These are phyloP conservation scores for Eriosoma lanigerum DNA, from an alignment of 1,140 invertebrate genomes.

Conservation along the genomic window DNA sequence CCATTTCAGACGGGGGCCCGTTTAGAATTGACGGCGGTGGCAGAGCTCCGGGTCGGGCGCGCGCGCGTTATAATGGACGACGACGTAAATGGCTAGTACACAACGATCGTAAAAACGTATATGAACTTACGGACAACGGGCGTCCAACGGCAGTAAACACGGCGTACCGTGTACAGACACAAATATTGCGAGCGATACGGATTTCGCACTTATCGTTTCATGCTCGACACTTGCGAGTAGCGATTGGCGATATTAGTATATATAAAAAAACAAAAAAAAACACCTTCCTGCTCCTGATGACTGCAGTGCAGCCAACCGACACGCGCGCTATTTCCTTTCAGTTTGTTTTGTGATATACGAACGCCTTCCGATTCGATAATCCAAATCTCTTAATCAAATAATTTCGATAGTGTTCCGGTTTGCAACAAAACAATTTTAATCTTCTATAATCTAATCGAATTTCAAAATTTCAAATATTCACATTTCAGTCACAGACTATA, in stretches of 20 bases:
- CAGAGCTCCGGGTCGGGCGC: neutral
- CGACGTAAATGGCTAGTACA: neutral
- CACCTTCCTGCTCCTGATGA: constrained; percentile 49
- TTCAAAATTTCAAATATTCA: too few species aligned
- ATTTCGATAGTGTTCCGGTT: neutral
- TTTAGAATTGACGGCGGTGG: constrained; percentile 8
- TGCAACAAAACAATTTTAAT: too few species aligned
- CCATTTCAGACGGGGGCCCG: constrained; percentile 31
- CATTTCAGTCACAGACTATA: too few species aligned
- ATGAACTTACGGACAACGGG: neutral
- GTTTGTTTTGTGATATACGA: constrained; percentile 28
- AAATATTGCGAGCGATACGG: constrained; percentile 13
- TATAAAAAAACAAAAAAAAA: constrained; percentile 50
- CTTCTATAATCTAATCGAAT: too few species aligned
- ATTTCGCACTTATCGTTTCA: constrained; percentile 49
- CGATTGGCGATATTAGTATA: constrained; percentile 46
- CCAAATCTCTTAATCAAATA: neutral
- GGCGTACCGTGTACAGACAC: neutral
- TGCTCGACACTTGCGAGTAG: constrained; percentile 51
- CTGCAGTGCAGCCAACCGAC: constrained; percentile 28
- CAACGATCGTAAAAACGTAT: neutral
- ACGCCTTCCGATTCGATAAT: constrained; percentile 34
- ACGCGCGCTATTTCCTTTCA: neutral
- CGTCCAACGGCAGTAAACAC: constrained; percentile 16
- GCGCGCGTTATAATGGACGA: constrained; percentile 41